Evolutionary conservation across 1,140 invertebrate species (phyloP), one percentile per base, ranked within the genome.

Genomic region (Triops cancriformis): DNA sequence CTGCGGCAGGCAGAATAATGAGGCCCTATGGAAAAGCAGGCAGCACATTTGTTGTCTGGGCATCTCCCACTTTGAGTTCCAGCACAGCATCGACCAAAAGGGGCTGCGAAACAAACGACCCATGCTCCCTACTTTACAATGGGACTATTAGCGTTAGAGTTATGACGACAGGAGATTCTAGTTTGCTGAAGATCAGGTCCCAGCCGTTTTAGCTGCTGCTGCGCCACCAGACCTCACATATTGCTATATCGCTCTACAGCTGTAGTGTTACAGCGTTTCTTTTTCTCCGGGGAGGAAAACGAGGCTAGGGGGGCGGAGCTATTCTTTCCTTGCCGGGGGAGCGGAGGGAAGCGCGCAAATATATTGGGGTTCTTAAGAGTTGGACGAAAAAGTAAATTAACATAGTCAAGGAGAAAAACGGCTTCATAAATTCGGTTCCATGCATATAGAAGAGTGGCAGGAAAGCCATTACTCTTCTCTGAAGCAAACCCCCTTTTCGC

Each of bases 111-210:
- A 64, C 51, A 64, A 64, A 64, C 51, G 51, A 64, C 51, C 51
- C 51, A 64, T 64, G 51, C 51, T 64, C 51, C 51, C 51, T 64
- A 64, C 51, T 64, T 64, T 64, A 64, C 51, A 64, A 64, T 64
- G 51, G 51, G 51, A 64, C 51, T 64, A 64, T 64, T 64, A 64
- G 51, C 51, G 51, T 23, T 23, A 64, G 51, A 64, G 51, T 64
- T 64, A 64, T 64, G 51, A 64, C 51, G 51, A 64, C 51, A 64
- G 51, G 51, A 64, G 51, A 64, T 64, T 64, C 51, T 64, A 64
- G 51, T 64, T 64, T 64, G 51, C 51, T 64, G 51, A 64, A 64
- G 51, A 64, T 64, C 51, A 64, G 51, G n/a, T 64, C 51, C 51
- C 51, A 64, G 51, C n/a, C 51, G 51, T 18, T 64, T 64, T 64